These are phyloP conservation scores for Nettapus auritus DNA, from an alignment of 2,113 vertebrate species.

Conservation along the genomic window DNA sequence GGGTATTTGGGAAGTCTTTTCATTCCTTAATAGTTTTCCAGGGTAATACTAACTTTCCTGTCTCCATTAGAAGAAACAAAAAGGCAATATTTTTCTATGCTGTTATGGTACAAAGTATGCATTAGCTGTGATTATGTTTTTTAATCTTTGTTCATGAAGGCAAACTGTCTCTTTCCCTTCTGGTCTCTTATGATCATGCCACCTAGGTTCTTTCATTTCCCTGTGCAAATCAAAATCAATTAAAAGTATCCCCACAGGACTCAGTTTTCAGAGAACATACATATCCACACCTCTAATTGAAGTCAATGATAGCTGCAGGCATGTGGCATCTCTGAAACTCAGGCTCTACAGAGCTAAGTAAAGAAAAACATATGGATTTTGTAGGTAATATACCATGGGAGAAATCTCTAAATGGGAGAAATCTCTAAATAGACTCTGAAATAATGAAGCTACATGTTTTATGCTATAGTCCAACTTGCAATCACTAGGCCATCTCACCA, in stretches of 20 bases:
- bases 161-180: not conserved
- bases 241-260: conserved; percentile 35
- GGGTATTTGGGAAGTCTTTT: not conserved
- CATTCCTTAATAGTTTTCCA: not conserved
- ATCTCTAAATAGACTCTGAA: conserved; percentile 68
- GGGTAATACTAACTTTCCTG: not conserved
- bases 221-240: conserved; percentile 60
- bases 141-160: not conserved
- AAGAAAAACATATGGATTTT: conserved; percentile 71
- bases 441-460: conserved; percentile 73
- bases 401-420: conserved; percentile 73
- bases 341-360: conserved; percentile 40
- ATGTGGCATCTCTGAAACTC: conserved; percentile 35
- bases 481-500: conserved; percentile 67
- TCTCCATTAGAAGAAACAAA: not conserved
- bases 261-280: conserved; percentile 33
- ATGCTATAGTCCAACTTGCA: conserved; percentile 60
- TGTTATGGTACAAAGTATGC: not conserved
- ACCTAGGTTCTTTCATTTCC: conserved; percentile 55
- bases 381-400: conserved; percentile 72
- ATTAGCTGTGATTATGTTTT: not conserved
- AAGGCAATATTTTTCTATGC: not conserved
- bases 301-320: conserved; percentile 54
- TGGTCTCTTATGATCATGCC: conserved; percentile 8
- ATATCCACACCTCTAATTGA: conserved; percentile 52